Base-by-base conservation (phyloP, 2,888 invertebrate genomes). In the Limnephilus auricula region DNA sequence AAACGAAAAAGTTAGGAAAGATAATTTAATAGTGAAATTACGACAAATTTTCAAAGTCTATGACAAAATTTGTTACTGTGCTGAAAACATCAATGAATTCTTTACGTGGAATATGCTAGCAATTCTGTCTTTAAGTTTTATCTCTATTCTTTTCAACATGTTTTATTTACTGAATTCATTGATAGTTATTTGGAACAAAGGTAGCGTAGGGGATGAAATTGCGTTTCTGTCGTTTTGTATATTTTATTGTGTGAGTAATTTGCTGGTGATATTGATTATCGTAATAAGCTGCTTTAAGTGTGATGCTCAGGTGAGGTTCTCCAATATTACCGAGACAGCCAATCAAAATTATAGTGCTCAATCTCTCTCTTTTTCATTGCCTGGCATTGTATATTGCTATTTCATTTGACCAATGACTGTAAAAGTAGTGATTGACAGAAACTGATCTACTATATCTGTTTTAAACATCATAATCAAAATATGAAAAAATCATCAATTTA, bases 11-110 rank as follows among this genome's bases (percentile, higher is more conserved):
- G 45, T 40, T 10, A 85, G 79, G 45, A 90, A 89, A 30, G 37
- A 84, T n/a, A n/a, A 30, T 18, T 78, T 90, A 9, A 40, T 90
- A 13, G 80, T 90, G 6, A 90, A 84, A 79, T 40, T 92, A 5
- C 25, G 90, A 18, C 12, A 32, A 25, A 85, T 92, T 45, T 80
- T 90, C 25, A 84, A 89, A 82, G 85, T 83, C 4, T 92, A 92
- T 78, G 90, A 92, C 34, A 90, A 90, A 79, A 89, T 92, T 1
- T 92, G 90, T 37, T 30, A 88, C 13, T 79, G 89, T n/a, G 10
- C 84, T 30, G 83, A 88, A 3, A n/a, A 78, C 12, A 79, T 90
- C 15, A 90, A 90, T 37, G 34, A 92, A 32, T 92, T 79, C 45
- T 90, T 90, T 50, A 87, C 89, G 10, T 84, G 87, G 89, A 89